Evolutionary conservation across 2,113 vertebrate genomes (phyloP).

Genomic region (Eidolon helvum): DNA sequence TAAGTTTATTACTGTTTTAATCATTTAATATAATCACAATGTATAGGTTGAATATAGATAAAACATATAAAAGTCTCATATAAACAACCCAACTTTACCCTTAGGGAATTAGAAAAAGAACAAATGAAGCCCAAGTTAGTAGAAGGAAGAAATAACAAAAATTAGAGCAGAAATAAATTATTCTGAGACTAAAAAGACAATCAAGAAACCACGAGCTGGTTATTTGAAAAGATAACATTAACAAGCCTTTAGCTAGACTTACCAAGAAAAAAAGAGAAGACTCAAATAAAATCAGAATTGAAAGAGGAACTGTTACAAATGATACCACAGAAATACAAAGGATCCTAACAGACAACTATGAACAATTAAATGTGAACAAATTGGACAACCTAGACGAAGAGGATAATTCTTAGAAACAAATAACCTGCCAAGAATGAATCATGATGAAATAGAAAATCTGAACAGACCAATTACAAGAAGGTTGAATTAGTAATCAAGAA

Average conservation of each 20-base stretch:
- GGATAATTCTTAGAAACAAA: background rate
- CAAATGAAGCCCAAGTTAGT: background rate
- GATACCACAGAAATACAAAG: background rate
- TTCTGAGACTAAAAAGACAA: background rate
- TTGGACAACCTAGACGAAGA: background rate
- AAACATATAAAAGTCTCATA: background rate
- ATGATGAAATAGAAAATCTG: background rate
- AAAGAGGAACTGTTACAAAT: background rate
- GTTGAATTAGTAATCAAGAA: background rate
- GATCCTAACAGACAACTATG: background rate
- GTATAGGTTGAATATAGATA: background rate
- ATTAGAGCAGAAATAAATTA: background rate
- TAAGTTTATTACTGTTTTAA: constrained; percentile 35
- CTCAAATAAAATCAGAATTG: background rate
- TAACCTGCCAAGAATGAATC: background rate
- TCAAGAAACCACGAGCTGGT: background rate
- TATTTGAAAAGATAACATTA: background rate
- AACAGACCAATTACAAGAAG: background rate
- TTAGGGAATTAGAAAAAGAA: background rate
- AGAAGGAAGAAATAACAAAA: background rate
- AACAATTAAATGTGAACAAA: background rate
- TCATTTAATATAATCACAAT: constrained; percentile 20
- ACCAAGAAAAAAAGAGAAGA: background rate
- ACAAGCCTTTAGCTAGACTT: background rate
- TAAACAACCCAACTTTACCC: background rate